Percentiles rank a stretch among this genome's conserved stretches.
Conservation (phyloP, 2,797 vertebrate genomes). For the Sibirionetta formosa region DNA sequence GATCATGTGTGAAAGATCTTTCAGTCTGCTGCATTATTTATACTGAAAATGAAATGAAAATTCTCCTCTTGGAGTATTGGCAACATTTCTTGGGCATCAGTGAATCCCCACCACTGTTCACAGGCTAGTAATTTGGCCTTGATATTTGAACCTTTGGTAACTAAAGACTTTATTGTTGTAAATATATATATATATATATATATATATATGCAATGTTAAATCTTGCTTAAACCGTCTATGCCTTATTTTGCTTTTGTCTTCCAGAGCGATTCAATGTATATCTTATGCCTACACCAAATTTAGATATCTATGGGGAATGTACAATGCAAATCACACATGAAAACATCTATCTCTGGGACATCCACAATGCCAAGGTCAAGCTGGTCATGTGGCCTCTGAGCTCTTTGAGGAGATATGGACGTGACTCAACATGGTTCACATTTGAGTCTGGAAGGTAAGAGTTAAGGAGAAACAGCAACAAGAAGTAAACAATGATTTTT, state of each 20-base stretch:
- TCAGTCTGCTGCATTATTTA: neutral
- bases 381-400: conserved; percentile 99
- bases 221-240: neutral
- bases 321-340: conserved; percentile 99
- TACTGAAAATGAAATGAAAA: neutral
- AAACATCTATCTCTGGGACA: conserved; percentile 99
- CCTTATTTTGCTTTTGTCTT: conserved; percentile 30
- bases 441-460: conserved; percentile 98
- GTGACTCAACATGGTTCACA: conserved; percentile 98
- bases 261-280: conserved; percentile 98
- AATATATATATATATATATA: too few relatives aligned
- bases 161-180: neutral
- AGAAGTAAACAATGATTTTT: neutral
- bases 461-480: neutral
- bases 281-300: conserved; percentile 97
- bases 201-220: neutral
- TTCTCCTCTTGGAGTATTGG: neutral
- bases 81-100: neutral
- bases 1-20: neutral
- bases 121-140: neutral
- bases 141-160: neutral
- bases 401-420: conserved; percentile 95
- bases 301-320: conserved; percentile 99
- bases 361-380: conserved; percentile 97
- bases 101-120: neutral